phyloP scores from a whole-genome alignment of 1,140 invertebrate species.

The Neotoxoptera formosana region DNA sequence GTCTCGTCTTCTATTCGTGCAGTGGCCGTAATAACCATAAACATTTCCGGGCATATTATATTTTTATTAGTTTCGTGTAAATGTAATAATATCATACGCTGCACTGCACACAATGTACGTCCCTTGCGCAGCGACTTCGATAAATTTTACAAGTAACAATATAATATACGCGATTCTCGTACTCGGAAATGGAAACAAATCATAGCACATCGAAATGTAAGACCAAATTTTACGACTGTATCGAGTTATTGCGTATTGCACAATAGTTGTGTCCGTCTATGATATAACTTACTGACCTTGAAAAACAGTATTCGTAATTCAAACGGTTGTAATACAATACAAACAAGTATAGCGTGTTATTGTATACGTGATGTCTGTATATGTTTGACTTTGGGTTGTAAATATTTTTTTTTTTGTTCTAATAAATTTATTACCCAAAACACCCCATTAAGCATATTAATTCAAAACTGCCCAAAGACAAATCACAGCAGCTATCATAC shows the following conservation, averaged over 20 bases:
- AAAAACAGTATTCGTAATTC: not conserved
- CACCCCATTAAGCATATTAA: not conserved
- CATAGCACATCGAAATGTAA: not conserved
- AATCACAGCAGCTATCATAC: not conserved
- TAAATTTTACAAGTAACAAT: constrained; percentile 5
- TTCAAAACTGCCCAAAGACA: not conserved
- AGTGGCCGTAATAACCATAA: not conserved
- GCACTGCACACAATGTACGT: not conserved
- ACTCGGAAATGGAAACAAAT: not conserved
- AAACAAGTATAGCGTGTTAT: too few relatives aligned
- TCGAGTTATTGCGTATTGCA: not conserved
- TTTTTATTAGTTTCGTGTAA: not conserved
- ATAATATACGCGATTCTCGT: not conserved
- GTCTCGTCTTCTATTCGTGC: not conserved
- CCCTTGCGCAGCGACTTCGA: not conserved
- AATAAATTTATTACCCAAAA: not conserved
- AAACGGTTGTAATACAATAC: not conserved
- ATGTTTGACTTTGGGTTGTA: not conserved
- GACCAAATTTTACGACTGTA: not conserved
- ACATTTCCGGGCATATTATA: not conserved
- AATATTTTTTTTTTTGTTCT: not conserved
- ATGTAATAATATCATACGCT: not conserved
- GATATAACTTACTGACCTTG: not conserved
- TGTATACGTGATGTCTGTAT: too few relatives aligned
- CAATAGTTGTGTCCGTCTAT: not conserved